phyloP scores from a whole-genome alignment of 1,140 invertebrate species.

The Drosophila triauraria region DNA sequence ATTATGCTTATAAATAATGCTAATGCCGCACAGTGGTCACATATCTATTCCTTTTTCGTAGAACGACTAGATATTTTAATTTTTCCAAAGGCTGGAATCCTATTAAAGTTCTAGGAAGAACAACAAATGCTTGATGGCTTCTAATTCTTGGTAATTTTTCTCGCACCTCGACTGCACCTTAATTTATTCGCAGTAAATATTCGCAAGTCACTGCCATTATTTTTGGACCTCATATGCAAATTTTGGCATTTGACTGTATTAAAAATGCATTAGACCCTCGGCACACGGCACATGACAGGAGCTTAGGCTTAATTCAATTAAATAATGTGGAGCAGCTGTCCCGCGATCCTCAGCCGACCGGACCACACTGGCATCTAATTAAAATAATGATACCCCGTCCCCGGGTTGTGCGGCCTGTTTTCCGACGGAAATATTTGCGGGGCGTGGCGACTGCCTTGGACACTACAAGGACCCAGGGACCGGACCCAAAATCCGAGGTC shows the following conservation, averaged over 20 bases:
- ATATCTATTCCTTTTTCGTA: neutral
- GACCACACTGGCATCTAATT: constrained; percentile 61
- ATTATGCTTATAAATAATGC: constrained; percentile 49
- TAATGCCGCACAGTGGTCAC: constrained; percentile 19
- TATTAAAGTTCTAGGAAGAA: too few species aligned
- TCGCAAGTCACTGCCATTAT: neutral
- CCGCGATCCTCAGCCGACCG: constrained; percentile 25
- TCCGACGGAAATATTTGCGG: constrained; percentile 60
- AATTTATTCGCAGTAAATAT: neutral
- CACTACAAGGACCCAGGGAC: neutral
- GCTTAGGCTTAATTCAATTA: constrained; percentile 61
- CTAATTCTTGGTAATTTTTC: neutral
- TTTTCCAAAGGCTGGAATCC: neutral
- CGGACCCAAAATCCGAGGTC: constrained; percentile 19
- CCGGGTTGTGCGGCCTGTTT: constrained; percentile 20
- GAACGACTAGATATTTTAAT: neutral
- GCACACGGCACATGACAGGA: constrained; percentile 27
- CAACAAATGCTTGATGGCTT: neutral
- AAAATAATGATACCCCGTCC: constrained; percentile 61
- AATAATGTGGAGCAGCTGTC: constrained; percentile 48
- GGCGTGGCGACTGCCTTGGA: constrained; percentile 56
- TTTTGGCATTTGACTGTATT: constrained; percentile 32
- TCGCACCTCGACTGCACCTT: too few species aligned
- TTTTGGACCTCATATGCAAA: constrained; percentile 3
- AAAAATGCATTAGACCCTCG: constrained; percentile 53